A percentile compares a stretch with the other conserved stretches of the same genome.
These are phyloP conservation scores for Coryphaenoides rupestris DNA, from an alignment of 2,113 vertebrate genomes.

Conservation along the genomic window DNA sequence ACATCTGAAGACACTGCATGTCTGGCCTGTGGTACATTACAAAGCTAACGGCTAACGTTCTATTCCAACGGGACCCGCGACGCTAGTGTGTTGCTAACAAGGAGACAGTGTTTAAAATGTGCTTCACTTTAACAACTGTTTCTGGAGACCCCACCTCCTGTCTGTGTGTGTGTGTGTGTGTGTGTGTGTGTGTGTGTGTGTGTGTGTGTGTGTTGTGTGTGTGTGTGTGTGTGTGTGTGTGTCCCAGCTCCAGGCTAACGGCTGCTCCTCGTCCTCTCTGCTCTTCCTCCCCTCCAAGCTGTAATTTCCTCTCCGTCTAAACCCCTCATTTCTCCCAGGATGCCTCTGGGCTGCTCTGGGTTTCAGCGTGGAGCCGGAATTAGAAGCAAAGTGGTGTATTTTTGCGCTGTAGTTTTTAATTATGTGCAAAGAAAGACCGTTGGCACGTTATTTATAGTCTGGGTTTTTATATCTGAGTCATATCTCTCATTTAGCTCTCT, in stretches of 20 bases:
- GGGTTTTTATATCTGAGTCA: conserved; percentile 2
- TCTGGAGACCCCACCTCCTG: background rate
- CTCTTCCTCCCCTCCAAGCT: conserved; percentile 30
- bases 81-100: too few species aligned
- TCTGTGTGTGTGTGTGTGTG: conserved; percentile 21
- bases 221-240: conserved; percentile 2
- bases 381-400: conserved; percentile 39
- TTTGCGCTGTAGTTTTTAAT: conserved; percentile 31
- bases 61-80: too few species aligned
- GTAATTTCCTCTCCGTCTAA: conserved; percentile 52
- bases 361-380: conserved; percentile 33
- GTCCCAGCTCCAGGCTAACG: background rate
- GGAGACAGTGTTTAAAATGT: too few species aligned
- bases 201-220: conserved; percentile 7
- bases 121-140: too few species aligned
- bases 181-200: conserved; percentile 1
- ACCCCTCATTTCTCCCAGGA: conserved; percentile 46
- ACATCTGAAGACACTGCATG: too few species aligned
- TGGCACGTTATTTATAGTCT: conserved; percentile 28
- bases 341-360: conserved; percentile 35
- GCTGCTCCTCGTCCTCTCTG: conserved; percentile 22
- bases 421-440: conserved; percentile 31
- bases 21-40: too few species aligned
- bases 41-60: too few species aligned
- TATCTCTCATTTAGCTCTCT: too few species aligned